phyloP scores from a whole-genome alignment of 2,888 invertebrate species.

The Thereva nobilitata region DNA sequence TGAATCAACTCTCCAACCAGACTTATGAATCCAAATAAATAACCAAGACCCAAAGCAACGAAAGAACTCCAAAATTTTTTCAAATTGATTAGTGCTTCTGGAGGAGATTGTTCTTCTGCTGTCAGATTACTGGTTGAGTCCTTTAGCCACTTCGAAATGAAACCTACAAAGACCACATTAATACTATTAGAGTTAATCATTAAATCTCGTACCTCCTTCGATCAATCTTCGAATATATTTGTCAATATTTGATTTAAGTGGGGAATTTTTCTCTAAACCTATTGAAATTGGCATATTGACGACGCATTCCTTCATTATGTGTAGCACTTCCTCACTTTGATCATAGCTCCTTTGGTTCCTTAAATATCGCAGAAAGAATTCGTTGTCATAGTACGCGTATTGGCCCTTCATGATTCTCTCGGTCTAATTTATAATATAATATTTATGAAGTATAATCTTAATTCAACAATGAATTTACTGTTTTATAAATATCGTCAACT shows the following conservation, averaged over 20 bases:
- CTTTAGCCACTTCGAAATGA: conserved; percentile 77
- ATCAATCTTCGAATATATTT: conserved; percentile 68
- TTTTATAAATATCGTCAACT: conserved; percentile 65
- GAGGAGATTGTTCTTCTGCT: conserved; percentile 64
- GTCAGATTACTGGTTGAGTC: conserved; percentile 69
- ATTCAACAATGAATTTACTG: conserved; percentile 56
- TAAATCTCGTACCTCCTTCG: conserved; percentile 65
- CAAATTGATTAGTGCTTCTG: conserved; percentile 78
- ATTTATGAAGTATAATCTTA: neutral
- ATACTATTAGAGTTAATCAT: too few relatives aligned
- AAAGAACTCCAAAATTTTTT: conserved; percentile 78
- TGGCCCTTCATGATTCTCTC: conserved; percentile 69
- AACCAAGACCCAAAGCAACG: conserved; percentile 72
- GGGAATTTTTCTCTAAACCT: conserved; percentile 81
- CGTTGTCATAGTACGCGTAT: conserved; percentile 81
- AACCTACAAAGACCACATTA: conserved; percentile 60
- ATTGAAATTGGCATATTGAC: conserved; percentile 80
- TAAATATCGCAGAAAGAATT: conserved; percentile 69
- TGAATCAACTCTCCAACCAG: conserved; percentile 68
- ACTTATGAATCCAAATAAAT: conserved; percentile 63
- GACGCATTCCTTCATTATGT: conserved; percentile 81
- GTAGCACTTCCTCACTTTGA: conserved; percentile 59
- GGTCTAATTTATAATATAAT: conserved; percentile 45
- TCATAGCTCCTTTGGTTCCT: conserved; percentile 62
- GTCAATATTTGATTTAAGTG: conserved; percentile 71